Evolutionary conservation across 1,140 invertebrate species (phyloP).

Genomic region (Harlomillsia oculata): DNA sequence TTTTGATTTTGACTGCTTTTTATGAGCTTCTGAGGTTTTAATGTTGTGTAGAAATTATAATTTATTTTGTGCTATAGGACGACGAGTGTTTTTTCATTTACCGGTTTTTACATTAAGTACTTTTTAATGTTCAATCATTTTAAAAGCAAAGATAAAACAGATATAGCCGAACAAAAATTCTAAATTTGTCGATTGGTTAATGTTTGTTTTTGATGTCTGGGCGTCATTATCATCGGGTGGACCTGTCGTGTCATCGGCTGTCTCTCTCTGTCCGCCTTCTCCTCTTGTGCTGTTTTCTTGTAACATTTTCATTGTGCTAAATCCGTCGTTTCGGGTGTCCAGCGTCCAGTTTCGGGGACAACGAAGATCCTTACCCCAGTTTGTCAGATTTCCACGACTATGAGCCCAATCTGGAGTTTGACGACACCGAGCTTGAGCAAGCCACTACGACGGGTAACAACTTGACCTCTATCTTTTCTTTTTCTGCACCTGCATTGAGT

Average conservation of each 20-base stretch:
- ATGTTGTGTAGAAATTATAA: too few relatives aligned
- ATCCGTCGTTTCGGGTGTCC: background rate
- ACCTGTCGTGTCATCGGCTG: too few relatives aligned
- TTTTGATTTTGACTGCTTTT: too few relatives aligned
- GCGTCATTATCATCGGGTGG: too few relatives aligned
- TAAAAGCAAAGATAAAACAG: too few relatives aligned
- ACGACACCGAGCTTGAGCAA: conserved; percentile 78
- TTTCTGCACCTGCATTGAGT: conserved; percentile 4
- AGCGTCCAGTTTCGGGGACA: conserved; percentile 40
- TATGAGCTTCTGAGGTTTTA: too few relatives aligned
- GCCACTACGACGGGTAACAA: conserved; percentile 44
- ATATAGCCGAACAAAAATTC: background rate
- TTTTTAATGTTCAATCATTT: too few relatives aligned
- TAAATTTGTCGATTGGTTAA: background rate
- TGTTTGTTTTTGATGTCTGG: background rate
- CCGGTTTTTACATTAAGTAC: too few relatives aligned
- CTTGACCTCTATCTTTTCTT: background rate
- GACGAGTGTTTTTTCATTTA: too few relatives aligned
- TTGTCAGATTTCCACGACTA: conserved; percentile 85
- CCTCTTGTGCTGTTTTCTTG: background rate
- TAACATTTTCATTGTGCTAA: background rate
- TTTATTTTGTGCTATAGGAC: too few relatives aligned
- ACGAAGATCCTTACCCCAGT: conserved; percentile 75
- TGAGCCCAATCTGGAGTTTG: conserved; percentile 89
- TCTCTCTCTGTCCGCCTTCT: too few relatives aligned